A percentile compares a stretch with the other conserved stretches of the same genome.
phyloP scores from a whole-genome alignment of 2,888 invertebrate genomes.

The Halocaridina rubra region DNA sequence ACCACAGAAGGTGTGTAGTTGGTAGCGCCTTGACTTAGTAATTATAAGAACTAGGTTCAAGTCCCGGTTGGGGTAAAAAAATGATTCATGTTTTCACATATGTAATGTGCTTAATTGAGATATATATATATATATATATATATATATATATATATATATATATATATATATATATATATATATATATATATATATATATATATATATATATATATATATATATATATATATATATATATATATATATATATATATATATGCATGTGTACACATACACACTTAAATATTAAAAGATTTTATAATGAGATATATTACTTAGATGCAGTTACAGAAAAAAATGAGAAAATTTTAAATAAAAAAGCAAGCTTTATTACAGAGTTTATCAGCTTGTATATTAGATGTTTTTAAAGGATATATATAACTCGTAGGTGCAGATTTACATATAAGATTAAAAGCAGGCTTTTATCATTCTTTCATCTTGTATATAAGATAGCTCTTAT shows the following conservation, averaged over 20 bases:
- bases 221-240: not conserved
- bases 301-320: too few species aligned
- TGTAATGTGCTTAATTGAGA: too few species aligned
- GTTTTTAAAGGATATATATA: not conserved
- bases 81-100: not conserved
- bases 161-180: not conserved
- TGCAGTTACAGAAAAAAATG: too few species aligned
- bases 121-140: constrained; percentile 19
- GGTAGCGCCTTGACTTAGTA: too few species aligned
- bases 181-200: constrained; percentile 5
- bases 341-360: not conserved
- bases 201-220: not conserved
- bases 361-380: not conserved
- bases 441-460: too few species aligned
- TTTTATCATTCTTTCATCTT: too few species aligned
- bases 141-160: constrained; percentile 2
- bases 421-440: not conserved
- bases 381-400: not conserved
- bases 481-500: too few species aligned
- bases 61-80: too few species aligned
- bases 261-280: not conserved
- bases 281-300: not conserved
- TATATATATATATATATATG: not conserved
- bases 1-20: too few species aligned
- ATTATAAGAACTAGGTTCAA: too few species aligned